These are phyloP conservation scores for Bradynema listronoti DNA, from an alignment of 1,140 invertebrate species.

Conservation along the genomic window DNA sequence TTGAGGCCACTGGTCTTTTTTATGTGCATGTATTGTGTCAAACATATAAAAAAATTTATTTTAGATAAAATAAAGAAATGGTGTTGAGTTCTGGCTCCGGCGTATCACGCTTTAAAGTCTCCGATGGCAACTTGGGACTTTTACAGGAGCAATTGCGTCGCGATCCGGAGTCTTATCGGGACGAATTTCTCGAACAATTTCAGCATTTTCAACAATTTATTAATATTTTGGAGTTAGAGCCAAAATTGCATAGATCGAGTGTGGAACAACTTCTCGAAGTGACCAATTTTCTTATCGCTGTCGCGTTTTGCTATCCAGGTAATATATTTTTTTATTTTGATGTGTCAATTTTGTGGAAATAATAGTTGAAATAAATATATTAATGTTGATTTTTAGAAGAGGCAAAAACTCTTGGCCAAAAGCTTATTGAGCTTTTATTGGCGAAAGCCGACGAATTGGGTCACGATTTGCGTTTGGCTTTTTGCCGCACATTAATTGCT, in stretches of 20 bases:
- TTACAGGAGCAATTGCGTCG: slow-evolving; percentile 44
- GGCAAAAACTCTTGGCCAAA: slow-evolving; percentile 28
- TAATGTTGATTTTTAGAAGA: slow-evolving; percentile 22
- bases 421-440: slow-evolving; percentile 27
- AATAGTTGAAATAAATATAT: slow-evolving; percentile 1
- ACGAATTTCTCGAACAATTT: slow-evolving; percentile 54
- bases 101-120: slow-evolving; percentile 11
- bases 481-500: slow-evolving; percentile 45
- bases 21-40: too few relatives aligned
- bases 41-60: not conserved
- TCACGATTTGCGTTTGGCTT: slow-evolving; percentile 46
- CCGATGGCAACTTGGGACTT: slow-evolving; percentile 42
- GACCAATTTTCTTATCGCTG: slow-evolving; percentile 33
- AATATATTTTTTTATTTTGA: not conserved
- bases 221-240: slow-evolving; percentile 53
- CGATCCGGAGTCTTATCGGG: slow-evolving; percentile 51
- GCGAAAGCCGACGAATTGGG: slow-evolving; percentile 35
- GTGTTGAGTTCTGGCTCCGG: slow-evolving; percentile 1
- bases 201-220: slow-evolving; percentile 48
- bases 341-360: not conserved
- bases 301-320: slow-evolving; percentile 46
- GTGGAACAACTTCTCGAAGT: slow-evolving; percentile 42
- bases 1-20: too few relatives aligned
- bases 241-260: slow-evolving; percentile 44
- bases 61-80: not conserved